Base-by-base conservation (phyloP, 2,797 vertebrate genomes). In the Parauchenoglanis ngamensis region DNA sequence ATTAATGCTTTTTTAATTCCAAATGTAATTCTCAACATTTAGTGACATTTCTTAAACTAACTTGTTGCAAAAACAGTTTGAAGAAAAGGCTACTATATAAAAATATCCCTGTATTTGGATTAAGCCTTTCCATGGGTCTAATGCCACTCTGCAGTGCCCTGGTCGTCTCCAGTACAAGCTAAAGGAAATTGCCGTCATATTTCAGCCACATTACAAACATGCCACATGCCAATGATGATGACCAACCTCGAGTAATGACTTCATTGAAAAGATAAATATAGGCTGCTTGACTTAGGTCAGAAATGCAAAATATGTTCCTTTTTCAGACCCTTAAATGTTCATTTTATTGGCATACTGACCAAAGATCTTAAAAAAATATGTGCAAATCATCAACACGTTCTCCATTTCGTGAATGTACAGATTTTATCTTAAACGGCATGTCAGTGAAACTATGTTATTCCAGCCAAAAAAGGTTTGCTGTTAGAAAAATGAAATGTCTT, bases 101-200 rank as follows among this genome's bases (percentile, higher is more conserved):
- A 72, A 77, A 84, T 70, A 70, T 21, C 17, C 25, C 23, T 70
- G 63, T 73, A 68, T 86, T 88, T 86, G 79, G 80, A 83, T 83
- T 78, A 59, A 70, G 23, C 17, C 63, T 56, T n/a, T 59, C 75
- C 79, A 75, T 54, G 54, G 87, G 54, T 87, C 54, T 72, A 72
- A 83, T 25, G 31, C 52, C 59, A 77, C 84, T 68, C 6, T 70
- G 72, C 46, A 70, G 79, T 70, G 49, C 83, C 57, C 63, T 10
- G 19, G n/a, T 10, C 2, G 61, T 68, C 35, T 84, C 87, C 61
- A 81, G 23, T 19, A 73, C 82, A 54, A 84, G 59, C 31, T 59
- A n/a, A 65, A 85, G 89, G 84, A 88, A 90, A 90, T 87, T 72
- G 44, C 85, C 49, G 44, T 78, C 84, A 86, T 86, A 88, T 86